Percentiles rank a stretch among this genome's conserved stretches.
phyloP scores from a whole-genome alignment of 2,888 invertebrate genomes.

The Patella pellucida region DNA sequence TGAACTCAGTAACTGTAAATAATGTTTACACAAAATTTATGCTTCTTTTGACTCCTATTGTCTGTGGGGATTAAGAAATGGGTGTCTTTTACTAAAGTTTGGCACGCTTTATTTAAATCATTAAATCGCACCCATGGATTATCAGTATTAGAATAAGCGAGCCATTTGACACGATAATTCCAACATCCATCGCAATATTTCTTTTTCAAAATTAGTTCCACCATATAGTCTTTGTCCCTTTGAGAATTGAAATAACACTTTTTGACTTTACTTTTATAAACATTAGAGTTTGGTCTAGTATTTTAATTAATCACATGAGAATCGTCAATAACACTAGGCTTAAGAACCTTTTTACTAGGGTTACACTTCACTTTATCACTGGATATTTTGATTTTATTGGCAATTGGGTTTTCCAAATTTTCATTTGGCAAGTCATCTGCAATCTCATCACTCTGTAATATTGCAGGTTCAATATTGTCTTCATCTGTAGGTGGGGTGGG shows the following conservation, averaged over 20 bases:
- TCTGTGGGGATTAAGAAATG: neutral
- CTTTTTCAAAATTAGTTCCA: slow-evolving; percentile 1
- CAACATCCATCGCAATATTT: slow-evolving; percentile 9
- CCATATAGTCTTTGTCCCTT: neutral
- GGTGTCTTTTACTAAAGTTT: slow-evolving; percentile 4
- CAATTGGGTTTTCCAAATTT: neutral
- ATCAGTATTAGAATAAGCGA: neutral
- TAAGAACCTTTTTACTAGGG: neutral
- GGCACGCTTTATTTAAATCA: neutral
- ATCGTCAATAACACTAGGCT: neutral
- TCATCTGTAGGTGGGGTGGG: neutral
- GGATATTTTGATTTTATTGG: neutral
- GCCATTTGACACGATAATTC: slow-evolving; percentile 10
- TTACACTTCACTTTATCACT: neutral
- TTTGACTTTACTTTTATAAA: too few relatives aligned
- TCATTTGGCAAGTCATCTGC: neutral
- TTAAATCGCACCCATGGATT: neutral
- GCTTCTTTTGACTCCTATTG: neutral
- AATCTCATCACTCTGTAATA: slow-evolving; percentile 5
- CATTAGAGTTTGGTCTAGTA: too few relatives aligned
- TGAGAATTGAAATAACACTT: neutral
- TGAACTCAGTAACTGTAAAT: too few relatives aligned
- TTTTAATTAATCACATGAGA: too few relatives aligned
- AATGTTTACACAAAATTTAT: neutral
- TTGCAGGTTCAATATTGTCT: slow-evolving; percentile 3